Evolutionary conservation across 37 sponge, comb jelly and placozoan genomes (phyloP), one percentile per base, ranked within the genome.

Genomic region (Beroe ovata): DNA sequence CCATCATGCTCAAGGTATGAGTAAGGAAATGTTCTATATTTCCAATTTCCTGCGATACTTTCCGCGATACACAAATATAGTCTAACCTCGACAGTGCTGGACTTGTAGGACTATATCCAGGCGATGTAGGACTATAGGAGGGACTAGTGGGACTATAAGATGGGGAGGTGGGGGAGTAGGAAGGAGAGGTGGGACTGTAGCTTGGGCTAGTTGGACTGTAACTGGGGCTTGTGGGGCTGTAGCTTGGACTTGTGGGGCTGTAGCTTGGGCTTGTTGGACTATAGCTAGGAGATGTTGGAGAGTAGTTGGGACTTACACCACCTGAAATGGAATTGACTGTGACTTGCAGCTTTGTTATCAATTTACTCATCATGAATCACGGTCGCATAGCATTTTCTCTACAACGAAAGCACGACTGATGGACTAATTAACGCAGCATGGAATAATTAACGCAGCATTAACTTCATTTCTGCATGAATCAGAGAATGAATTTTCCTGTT

Each of bases 111-210:
- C 91, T 90, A 64, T 96, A 96, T 2, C 54, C 91, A 21, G 94
- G 95, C 0, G 89, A 89, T 0, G 94, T 90, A 1, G 96, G 96
- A 29, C 89, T 61, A 64, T 97, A 97, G 0, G 38, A 81, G 14
- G 99, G 99, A 26, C 89, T 72, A 20, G 95, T 90, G 39, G 97
- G 97, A 71, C 81, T 89, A 89, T 96, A 96, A 33, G 66, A 90
- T 6, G 94, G 94, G 0, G 90, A 89, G 11, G 93, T 93, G 38
- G 92, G 92, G 2, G 92, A 91, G 64, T 91, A 91, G 90, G 62
- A 41, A 11, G 97, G 97, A n/a, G 90, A 89, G 0, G 94, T 92
- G 0, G 97, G 97, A 41, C 92, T 91, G 91, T 96, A 96, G 16
- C 69, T 89, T 14, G 97, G 93, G 60, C 59, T 91, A 66, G 64